Conservation (phyloP, 2,888 invertebrate species). For the Tachina lurida region DNA sequence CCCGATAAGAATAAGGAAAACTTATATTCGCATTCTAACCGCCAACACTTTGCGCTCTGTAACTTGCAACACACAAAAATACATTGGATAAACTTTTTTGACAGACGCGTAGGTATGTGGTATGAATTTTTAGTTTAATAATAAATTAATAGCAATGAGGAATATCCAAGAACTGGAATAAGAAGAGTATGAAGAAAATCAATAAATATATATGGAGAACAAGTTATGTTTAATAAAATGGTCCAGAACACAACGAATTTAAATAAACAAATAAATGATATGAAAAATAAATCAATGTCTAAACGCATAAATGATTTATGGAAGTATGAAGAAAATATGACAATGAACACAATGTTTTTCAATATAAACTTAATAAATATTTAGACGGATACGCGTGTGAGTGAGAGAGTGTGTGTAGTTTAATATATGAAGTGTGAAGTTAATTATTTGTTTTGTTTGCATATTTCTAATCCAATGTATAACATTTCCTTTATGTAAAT, state of each 20-base stretch:
- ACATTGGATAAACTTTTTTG: too few species aligned
- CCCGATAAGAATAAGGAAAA: too few species aligned
- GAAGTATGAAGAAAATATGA: slow-evolving; percentile 29
- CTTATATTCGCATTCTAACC: too few species aligned
- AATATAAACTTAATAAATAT: slow-evolving; percentile 4
- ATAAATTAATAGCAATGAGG: slow-evolving; percentile 40
- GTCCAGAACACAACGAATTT: slow-evolving; percentile 15
- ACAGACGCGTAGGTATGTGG: too few species aligned
- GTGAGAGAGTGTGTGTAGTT: not conserved
- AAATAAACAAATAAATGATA: slow-evolving; percentile 28
- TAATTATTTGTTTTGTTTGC: not conserved
- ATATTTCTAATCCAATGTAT: not conserved
- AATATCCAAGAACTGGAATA: slow-evolving; percentile 44
- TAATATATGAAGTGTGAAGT: not conserved
- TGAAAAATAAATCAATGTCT: slow-evolving; percentile 23
- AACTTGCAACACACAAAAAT: too few species aligned
- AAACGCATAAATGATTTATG: slow-evolving; percentile 29
- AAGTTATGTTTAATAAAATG: slow-evolving; percentile 6
- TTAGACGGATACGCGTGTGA: slow-evolving; percentile 10
- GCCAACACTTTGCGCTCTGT: too few species aligned
- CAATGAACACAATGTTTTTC: slow-evolving; percentile 30
- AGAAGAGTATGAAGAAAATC: slow-evolving; percentile 18
- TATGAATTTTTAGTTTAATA: slow-evolving; percentile 3
- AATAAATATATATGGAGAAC: slow-evolving; percentile 18
- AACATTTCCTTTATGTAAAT: not conserved